A percentile compares a stretch with the other conserved stretches of the same genome.
Conservation (phyloP, 2,113 vertebrate species). For the Halichoerus grypus region DNA sequence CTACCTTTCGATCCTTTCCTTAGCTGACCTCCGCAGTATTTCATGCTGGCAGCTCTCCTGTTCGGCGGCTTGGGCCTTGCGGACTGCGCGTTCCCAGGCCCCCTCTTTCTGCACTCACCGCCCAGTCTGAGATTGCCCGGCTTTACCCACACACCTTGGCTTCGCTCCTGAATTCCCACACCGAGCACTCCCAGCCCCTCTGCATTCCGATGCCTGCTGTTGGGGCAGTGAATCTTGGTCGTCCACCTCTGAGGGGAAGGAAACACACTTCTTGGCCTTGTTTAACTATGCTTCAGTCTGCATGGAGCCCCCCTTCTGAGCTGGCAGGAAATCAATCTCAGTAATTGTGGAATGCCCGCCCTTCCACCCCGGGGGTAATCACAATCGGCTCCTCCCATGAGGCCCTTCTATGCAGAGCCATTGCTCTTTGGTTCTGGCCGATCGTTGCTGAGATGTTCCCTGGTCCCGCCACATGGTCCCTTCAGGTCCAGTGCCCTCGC, state of each 20-base stretch:
- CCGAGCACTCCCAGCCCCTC: background rate
- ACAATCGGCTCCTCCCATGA: background rate
- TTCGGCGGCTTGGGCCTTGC: background rate
- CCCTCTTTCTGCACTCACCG: background rate
- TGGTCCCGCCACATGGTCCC: background rate
- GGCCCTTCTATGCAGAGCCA: background rate
- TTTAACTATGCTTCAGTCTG: slow-evolving; percentile 5
- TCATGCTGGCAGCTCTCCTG: background rate
- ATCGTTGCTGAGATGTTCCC: background rate
- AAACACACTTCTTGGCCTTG: background rate
- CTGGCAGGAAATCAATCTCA: background rate
- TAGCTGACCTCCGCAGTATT: background rate
- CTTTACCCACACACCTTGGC: background rate
- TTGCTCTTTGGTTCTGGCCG: background rate
- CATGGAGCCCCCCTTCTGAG: background rate
- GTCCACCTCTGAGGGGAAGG: background rate
- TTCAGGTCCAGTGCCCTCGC: background rate
- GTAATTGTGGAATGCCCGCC: background rate
- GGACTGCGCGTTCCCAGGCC: background rate
- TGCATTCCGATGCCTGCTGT: background rate
- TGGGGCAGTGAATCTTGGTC: background rate
- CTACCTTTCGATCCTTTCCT: background rate
- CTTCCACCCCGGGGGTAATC: background rate
- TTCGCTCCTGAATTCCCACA: background rate
- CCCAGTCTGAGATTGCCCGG: background rate